Conservation (phyloP, 2,797 vertebrate genomes). For the Helicolenus hilgendorfi region DNA sequence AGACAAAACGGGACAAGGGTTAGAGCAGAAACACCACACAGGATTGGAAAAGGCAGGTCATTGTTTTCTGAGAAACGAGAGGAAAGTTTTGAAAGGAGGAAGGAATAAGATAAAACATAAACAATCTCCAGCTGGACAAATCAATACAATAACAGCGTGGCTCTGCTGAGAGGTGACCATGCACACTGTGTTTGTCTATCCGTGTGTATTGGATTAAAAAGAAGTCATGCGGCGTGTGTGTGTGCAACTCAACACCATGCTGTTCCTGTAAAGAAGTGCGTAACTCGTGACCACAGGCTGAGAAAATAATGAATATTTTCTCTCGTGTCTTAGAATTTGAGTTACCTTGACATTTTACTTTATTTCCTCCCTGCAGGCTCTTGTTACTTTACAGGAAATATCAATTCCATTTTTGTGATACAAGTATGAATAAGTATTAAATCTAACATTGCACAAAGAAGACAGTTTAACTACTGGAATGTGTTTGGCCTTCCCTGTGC, state of each 20-base stretch:
- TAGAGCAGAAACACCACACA: conserved; percentile 62
- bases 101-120: conserved; percentile 17
- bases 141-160: conserved; percentile 33
- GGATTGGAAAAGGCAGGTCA: conserved; percentile 17
- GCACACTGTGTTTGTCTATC: conserved; percentile 5
- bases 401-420: conserved; percentile 13
- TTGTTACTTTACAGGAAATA: background rate
- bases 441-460: background rate
- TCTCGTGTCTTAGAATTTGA: background rate
- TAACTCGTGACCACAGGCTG: conserved; percentile 27
- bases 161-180: conserved; percentile 32
- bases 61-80: conserved; percentile 15
- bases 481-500: background rate
- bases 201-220: conserved; percentile 11
- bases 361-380: conserved; percentile 20
- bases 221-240: conserved; percentile 34
- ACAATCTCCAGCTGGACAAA: conserved; percentile 40
- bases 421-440: conserved; percentile 17
- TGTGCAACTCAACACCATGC: conserved; percentile 25
- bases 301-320: conserved; percentile 34
- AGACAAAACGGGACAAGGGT: conserved; percentile 45
- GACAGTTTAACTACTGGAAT: conserved; percentile 10
- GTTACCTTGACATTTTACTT: conserved; percentile 34
- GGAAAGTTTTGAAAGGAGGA: conserved; percentile 9
- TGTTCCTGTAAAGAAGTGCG: conserved; percentile 39